Evolutionary conservation across 2,888 invertebrate species (phyloP).

Genomic region (Cecidostiba fungosa): DNA sequence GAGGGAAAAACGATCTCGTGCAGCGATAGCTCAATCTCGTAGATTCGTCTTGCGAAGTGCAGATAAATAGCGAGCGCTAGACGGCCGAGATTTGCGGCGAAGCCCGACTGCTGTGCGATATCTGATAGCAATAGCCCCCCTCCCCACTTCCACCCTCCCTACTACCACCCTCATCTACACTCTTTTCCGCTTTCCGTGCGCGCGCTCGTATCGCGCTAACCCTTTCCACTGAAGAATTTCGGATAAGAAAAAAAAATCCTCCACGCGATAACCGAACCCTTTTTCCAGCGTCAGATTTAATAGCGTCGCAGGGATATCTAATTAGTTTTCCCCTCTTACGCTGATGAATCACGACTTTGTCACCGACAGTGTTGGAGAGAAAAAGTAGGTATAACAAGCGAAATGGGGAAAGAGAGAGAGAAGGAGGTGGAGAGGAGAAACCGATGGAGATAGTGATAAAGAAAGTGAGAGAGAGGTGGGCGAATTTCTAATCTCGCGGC

Average conservation of each 20-base stretch:
- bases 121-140: conserved; percentile 49
- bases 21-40: conserved; percentile 69
- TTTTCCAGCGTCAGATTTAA: neutral
- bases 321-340: neutral
- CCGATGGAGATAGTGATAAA: conserved; percentile 3
- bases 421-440: conserved; percentile 4
- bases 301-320: neutral
- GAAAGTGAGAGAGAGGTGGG: conserved; percentile 66
- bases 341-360: conserved; percentile 21
- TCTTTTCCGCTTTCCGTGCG: conserved; percentile 36
- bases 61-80: conserved; percentile 72
- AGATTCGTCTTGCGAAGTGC: conserved; percentile 71
- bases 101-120: conserved; percentile 66
- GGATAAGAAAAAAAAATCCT: conserved; percentile 5
- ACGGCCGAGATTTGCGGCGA: conserved; percentile 73
- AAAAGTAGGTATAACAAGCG: neutral
- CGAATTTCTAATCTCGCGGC: conserved; percentile 73
- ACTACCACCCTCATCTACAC: neutral
- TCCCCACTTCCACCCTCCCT: neutral
- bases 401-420: neutral
- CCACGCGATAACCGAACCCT: neutral
- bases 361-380: neutral
- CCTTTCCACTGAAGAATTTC: neutral
- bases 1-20: conserved; percentile 68
- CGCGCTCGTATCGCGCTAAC: neutral